Percentiles rank a stretch among this genome's conserved stretches.
phyloP scores from a whole-genome alignment of 2,888 invertebrate species.

The Ptychoptera albimana region DNA sequence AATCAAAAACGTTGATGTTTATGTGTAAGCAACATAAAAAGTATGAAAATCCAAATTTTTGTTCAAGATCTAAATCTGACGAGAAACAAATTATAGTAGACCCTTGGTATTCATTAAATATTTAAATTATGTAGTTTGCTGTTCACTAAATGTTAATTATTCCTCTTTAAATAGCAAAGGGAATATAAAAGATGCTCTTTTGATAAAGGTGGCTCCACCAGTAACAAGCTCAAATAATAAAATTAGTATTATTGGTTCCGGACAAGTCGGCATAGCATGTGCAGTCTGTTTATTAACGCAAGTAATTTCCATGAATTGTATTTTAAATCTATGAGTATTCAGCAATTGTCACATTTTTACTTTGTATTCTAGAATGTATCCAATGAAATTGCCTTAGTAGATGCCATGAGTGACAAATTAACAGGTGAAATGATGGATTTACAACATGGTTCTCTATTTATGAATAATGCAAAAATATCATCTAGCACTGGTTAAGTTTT shows the following conservation, averaged over 20 bases:
- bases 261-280: slow-evolving; percentile 85
- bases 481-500: slow-evolving; percentile 46
- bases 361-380: slow-evolving; percentile 44
- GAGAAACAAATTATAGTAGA: no score
- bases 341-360: neutral
- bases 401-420: slow-evolving; percentile 66
- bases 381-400: slow-evolving; percentile 66
- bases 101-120: no score
- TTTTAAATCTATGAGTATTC: neutral
- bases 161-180: no score
- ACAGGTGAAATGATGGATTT: slow-evolving; percentile 83
- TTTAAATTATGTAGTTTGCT: no score
- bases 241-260: slow-evolving; percentile 74
- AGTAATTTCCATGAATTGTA: no score
- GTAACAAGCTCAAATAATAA: slow-evolving; percentile 41
- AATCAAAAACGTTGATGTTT: no score
- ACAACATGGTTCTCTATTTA: slow-evolving; percentile 74
- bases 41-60: no score
- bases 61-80: no score
- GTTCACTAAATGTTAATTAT: no score
- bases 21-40: no score
- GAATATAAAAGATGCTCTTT: neutral
- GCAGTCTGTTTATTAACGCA: slow-evolving; percentile 77
- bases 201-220: slow-evolving; percentile 7
- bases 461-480: slow-evolving; percentile 61